Evolutionary conservation across 2,888 invertebrate genomes (phyloP).

Genomic region (Callosobruchus maculatus): DNA sequence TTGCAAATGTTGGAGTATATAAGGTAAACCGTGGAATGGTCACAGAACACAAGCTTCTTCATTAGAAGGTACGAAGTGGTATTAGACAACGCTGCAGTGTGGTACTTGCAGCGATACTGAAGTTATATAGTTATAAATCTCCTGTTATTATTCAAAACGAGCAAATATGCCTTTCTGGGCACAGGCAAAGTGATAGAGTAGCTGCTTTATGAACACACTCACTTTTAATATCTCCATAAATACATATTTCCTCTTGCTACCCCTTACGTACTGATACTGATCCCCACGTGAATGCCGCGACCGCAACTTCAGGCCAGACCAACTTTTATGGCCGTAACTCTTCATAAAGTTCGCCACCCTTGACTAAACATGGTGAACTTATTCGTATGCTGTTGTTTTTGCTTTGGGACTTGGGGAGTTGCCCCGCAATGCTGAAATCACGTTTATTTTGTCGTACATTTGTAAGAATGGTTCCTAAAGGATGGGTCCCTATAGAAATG

Average conservation of each 20-base stretch:
- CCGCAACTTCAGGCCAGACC: background rate
- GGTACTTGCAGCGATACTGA: too few relatives aligned
- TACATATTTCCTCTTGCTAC: background rate
- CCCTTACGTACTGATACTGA: background rate
- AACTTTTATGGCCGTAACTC: background rate
- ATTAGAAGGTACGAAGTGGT: too few relatives aligned
- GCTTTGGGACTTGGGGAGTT: background rate
- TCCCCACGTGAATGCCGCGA: background rate
- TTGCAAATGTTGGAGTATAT: too few relatives aligned
- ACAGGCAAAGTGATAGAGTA: too few relatives aligned
- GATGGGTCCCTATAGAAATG: background rate
- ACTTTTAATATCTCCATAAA: background rate
- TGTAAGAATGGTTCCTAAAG: background rate
- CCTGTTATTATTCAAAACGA: too few relatives aligned
- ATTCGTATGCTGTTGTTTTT: background rate
- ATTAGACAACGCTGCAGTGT: too few relatives aligned
- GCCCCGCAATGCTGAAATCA: background rate
- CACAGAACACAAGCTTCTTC: too few relatives aligned
- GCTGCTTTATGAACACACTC: too few relatives aligned
- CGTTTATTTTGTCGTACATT: background rate
- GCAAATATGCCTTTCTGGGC: too few relatives aligned
- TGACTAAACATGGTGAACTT: background rate
- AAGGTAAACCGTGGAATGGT: too few relatives aligned
- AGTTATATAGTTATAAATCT: too few relatives aligned
- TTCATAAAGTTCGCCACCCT: background rate